These are phyloP conservation scores for Eurosta solidaginis DNA, from an alignment of 1,140 invertebrate genomes.

Conservation along the genomic window DNA sequence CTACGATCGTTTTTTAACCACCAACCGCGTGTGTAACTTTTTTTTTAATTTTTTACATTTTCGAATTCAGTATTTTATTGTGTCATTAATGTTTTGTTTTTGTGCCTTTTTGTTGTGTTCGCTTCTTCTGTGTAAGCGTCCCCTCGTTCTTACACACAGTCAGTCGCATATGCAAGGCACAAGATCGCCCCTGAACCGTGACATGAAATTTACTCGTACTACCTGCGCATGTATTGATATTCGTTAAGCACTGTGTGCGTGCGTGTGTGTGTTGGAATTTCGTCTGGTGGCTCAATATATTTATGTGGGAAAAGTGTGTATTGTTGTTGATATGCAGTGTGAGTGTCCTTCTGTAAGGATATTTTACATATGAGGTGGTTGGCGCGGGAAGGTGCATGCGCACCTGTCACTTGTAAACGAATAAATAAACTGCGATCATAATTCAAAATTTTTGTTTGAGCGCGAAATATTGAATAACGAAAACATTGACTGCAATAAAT, in stretches of 20 bases:
- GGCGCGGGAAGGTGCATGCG: background rate
- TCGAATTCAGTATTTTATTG: too few species aligned
- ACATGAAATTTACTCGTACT: background rate
- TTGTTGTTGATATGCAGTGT: background rate
- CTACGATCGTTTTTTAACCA: background rate
- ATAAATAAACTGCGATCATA: background rate
- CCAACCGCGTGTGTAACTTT: background rate
- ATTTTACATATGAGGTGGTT: background rate
- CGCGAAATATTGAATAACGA: background rate
- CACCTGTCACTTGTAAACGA: constrained; percentile 9
- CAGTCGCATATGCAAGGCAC: background rate
- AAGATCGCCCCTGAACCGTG: constrained; percentile 5
- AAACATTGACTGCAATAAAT: background rate
- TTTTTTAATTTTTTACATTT: too few species aligned
- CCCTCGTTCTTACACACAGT: background rate
- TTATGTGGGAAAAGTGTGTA: background rate
- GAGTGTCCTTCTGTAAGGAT: background rate
- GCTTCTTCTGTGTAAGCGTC: background rate
- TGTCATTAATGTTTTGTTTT: constrained; percentile 26
- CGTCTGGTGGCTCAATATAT: background rate
- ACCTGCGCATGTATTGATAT: background rate
- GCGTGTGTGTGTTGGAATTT: background rate
- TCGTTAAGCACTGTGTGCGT: too few species aligned
- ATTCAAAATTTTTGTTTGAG: background rate
- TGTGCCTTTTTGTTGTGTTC: constrained; percentile 17